phyloP scores from a whole-genome alignment of 2,888 invertebrate species.

The Eupithecia subfuscata region DNA sequence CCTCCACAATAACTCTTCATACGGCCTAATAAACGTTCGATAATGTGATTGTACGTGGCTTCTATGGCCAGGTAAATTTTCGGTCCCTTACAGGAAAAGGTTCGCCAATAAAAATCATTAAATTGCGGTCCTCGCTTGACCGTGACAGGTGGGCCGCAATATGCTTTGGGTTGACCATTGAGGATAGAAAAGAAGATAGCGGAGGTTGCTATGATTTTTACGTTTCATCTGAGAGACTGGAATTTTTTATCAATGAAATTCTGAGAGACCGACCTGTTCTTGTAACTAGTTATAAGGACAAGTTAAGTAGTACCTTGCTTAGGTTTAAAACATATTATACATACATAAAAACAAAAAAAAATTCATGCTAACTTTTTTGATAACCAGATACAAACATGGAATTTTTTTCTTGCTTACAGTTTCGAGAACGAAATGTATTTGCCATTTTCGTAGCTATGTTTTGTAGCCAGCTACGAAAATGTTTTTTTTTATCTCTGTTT shows the following conservation, averaged over 20 bases:
- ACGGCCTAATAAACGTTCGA: slow-evolving; percentile 72
- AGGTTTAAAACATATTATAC: too few species aligned
- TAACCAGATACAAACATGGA: too few species aligned
- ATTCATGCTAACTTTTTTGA: too few species aligned
- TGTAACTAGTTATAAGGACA: too few species aligned
- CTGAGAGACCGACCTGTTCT: neutral
- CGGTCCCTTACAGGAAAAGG: slow-evolving; percentile 64
- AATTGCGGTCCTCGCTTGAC: slow-evolving; percentile 64
- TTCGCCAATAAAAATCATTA: slow-evolving; percentile 75
- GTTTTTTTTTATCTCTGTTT: too few species aligned
- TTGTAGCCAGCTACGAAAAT: too few species aligned
- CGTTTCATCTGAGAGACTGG: neutral
- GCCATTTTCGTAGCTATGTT: too few species aligned
- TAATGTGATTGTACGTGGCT: slow-evolving; percentile 67
- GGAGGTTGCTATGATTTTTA: neutral
- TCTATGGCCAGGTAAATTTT: slow-evolving; percentile 68
- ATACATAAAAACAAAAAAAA: too few species aligned
- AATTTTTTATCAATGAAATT: neutral
- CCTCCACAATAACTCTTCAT: slow-evolving; percentile 61
- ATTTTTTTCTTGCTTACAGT: too few species aligned
- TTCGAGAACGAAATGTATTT: too few species aligned
- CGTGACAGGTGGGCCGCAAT: slow-evolving; percentile 62
- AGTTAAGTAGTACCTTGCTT: too few species aligned
- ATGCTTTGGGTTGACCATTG: slow-evolving; percentile 46
- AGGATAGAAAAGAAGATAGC: neutral